phyloP scores from a whole-genome alignment of 2,797 vertebrate genomes.

The Pristis pectinata region DNA sequence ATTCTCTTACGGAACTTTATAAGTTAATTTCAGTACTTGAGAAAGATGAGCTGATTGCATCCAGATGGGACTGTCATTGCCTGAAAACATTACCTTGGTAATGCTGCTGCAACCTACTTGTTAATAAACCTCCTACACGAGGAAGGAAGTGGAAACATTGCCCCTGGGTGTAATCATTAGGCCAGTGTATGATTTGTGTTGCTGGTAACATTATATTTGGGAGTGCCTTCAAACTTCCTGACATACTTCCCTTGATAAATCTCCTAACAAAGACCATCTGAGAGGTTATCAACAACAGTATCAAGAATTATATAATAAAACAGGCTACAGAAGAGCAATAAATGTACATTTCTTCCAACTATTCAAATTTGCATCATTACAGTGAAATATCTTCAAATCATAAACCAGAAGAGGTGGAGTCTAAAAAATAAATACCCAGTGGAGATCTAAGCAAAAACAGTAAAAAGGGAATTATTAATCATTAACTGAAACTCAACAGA shows the following conservation, averaged over 20 bases:
- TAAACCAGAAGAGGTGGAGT: neutral
- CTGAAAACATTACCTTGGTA: neutral
- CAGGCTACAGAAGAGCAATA: neutral
- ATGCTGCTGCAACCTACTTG: neutral
- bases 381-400: neutral
- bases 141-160: constrained; percentile 25
- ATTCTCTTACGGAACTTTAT: neutral
- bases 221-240: neutral
- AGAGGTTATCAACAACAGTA: neutral
- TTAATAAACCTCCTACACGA: constrained; percentile 28
- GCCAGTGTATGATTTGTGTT: neutral
- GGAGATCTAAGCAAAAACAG: neutral
- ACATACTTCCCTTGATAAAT: neutral
- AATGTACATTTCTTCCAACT: neutral
- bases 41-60: constrained; percentile 15
- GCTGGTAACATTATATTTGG: neutral
- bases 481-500: neutral
- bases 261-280: neutral
- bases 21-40: constrained; percentile 1
- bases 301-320: neutral
- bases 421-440: neutral
- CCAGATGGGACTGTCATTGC: constrained; percentile 14
- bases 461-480: neutral
- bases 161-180: constrained; percentile 5
- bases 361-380: neutral